Conservation (phyloP, 2,113 vertebrate genomes). For the Lynx canadensis region DNA sequence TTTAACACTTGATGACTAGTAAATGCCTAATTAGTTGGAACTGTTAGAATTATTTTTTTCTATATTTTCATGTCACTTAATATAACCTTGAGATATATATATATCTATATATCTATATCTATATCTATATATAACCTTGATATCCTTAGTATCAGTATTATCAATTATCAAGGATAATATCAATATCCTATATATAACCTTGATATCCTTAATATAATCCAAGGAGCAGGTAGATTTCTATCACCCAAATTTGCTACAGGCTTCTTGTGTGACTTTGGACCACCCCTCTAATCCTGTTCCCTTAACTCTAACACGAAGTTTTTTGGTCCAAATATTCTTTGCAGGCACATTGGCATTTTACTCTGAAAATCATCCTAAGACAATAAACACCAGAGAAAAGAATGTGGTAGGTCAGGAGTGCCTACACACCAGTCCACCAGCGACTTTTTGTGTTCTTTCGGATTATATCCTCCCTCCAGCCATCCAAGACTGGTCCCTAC, state of each 20-base stretch:
- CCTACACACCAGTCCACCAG: too few species aligned
- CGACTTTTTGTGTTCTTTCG: not conserved
- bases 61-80: not conserved
- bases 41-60: not conserved
- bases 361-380: not conserved
- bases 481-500: not conserved
- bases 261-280: not conserved
- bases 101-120: too few species aligned
- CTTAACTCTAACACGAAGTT: not conserved
- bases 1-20: not conserved
- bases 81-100: not conserved
- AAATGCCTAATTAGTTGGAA: not conserved
- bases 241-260: not conserved
- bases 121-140: too few species aligned
- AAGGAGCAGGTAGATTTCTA: not conserved
- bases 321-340: not conserved
- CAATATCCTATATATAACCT: too few species aligned
- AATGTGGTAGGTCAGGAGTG: not conserved
- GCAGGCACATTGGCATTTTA: not conserved
- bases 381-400: not conserved
- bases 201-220: not conserved
- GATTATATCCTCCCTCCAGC: not conserved
- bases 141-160: too few species aligned
- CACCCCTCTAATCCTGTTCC: not conserved
- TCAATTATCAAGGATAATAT: too few species aligned